These are phyloP conservation scores for Larimichthys crocea DNA, from an alignment of 2,113 vertebrate genomes.

Conservation along the genomic window DNA sequence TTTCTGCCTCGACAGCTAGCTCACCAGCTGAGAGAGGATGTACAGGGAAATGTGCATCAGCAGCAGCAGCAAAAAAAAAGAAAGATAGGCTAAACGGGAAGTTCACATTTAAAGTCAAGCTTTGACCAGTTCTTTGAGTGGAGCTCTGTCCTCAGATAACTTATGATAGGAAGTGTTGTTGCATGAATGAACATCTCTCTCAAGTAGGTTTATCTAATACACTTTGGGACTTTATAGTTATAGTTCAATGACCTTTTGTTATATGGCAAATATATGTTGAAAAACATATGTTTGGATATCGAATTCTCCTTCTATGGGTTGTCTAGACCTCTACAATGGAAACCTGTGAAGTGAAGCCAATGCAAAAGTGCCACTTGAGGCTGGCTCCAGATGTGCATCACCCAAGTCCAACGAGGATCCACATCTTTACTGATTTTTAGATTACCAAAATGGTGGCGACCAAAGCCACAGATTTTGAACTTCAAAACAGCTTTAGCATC, in stretches of 20 bases:
- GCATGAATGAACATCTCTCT: neutral
- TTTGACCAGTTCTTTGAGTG: constrained; percentile 18
- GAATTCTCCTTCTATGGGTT: neutral
- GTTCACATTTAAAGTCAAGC: constrained; percentile 16
- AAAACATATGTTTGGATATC: neutral
- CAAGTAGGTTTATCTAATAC: neutral
- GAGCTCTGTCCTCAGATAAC: constrained; percentile 31
- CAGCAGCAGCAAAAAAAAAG: neutral
- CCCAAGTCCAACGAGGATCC: no score
- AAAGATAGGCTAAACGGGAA: constrained; percentile 18
- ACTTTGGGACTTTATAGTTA: neutral
- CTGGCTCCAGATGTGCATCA: no score
- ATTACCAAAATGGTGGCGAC: no score
- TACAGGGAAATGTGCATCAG: constrained; percentile 57
- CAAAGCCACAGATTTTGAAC: no score
- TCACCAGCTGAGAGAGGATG: constrained; percentile 73
- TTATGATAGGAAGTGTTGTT: constrained; percentile 46
- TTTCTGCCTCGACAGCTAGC: constrained; percentile 64
- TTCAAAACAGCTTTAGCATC: neutral
- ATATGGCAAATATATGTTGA: neutral
- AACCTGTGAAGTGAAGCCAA: no score
- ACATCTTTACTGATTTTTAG: no score
- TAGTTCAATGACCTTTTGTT: neutral
- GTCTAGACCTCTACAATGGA: no score
- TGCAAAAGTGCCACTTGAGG: no score